Percentiles rank a stretch among this genome's conserved stretches.
Evolutionary conservation across 2,888 invertebrate genomes (phyloP).

Genomic region (Apamea anceps): DNA sequence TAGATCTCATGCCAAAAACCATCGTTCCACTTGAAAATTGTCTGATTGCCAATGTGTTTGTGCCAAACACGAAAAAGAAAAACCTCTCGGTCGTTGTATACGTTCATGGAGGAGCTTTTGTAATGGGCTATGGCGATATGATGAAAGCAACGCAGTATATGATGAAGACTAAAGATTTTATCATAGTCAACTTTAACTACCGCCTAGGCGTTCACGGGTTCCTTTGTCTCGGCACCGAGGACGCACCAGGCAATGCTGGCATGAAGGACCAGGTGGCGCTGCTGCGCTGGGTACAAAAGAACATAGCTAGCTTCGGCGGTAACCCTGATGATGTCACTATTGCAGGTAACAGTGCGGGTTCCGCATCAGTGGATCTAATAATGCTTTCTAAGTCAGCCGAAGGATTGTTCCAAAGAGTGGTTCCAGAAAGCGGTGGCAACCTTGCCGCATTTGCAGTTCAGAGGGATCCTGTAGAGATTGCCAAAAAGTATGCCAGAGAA

Average conservation of each 20-base stretch:
- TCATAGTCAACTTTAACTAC: conserved; percentile 69
- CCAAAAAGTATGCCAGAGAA: too few species aligned
- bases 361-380: conserved; percentile 19
- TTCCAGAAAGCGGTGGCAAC: too few species aligned
- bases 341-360: too few species aligned
- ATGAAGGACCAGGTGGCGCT: conserved; percentile 73
- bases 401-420: too few species aligned
- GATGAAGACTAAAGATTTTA: conserved; percentile 38
- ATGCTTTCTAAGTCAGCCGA: too few species aligned
- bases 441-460: too few species aligned
- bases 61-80: conserved; percentile 65
- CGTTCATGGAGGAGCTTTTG: conserved; percentile 71
- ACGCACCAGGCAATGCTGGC: conserved; percentile 73
- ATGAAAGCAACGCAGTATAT: neutral
- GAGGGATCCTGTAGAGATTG: too few species aligned
- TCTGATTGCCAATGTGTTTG: conserved; percentile 66
- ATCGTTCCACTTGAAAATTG: conserved; percentile 60
- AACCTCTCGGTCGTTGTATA: conserved; percentile 70
- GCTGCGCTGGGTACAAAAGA: conserved; percentile 73
- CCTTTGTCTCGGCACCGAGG: conserved; percentile 73
- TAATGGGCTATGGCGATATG: conserved; percentile 22
- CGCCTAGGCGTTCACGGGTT: conserved; percentile 73
- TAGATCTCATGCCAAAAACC: neutral
- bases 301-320: conserved; percentile 61
- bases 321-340: too few species aligned